phyloP scores from a whole-genome alignment of 2,113 vertebrate species.

The Pedionomus torquatus region DNA sequence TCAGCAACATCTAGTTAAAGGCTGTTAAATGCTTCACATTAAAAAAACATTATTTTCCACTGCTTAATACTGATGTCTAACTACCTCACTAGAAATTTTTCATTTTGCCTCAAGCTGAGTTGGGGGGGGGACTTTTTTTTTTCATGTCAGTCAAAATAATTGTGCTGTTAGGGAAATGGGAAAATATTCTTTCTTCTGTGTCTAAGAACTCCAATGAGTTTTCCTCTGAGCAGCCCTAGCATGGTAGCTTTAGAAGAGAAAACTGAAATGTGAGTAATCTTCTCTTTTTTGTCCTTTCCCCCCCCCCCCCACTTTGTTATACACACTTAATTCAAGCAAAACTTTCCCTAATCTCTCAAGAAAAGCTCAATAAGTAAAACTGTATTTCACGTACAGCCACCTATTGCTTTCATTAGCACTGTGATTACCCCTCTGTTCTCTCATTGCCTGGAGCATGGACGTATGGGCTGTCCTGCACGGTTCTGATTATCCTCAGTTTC shows the following conservation, averaged over 20 bases:
- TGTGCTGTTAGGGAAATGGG: neutral
- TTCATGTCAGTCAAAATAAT: neutral
- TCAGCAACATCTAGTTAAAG: neutral
- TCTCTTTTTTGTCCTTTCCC: neutral
- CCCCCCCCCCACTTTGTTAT: no score
- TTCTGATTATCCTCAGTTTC: conserved; percentile 39
- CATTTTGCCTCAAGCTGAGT: neutral
- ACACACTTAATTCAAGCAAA: neutral
- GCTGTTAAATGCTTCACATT: neutral
- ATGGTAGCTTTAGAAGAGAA: neutral
- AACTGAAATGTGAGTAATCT: neutral
- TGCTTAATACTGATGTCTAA: neutral
- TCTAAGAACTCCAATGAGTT: neutral
- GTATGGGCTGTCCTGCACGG: neutral
- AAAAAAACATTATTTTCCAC: neutral
- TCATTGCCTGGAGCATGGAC: neutral
- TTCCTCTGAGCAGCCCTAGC: neutral
- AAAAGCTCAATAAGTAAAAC: neutral
- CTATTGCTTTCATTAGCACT: conserved; percentile 10
- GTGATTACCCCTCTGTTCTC: conserved; percentile 20
- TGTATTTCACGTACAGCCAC: neutral
- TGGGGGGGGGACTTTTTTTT: neutral
- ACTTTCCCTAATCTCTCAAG: neutral
- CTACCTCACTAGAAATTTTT: neutral
- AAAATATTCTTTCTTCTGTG: neutral